phyloP scores from a whole-genome alignment of 1,140 invertebrate species.

The Zaprionus camerounensis region DNA sequence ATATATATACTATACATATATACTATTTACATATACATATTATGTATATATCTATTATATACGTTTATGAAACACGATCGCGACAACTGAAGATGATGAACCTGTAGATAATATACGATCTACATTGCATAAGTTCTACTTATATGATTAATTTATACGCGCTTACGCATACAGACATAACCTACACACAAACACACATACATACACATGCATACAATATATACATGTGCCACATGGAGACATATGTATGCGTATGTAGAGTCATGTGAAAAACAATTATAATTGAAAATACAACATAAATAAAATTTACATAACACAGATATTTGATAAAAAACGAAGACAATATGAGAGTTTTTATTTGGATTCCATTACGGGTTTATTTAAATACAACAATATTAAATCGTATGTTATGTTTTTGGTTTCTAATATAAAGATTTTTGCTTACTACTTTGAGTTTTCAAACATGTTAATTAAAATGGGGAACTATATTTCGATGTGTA shows the following conservation, averaged over 20 bases:
- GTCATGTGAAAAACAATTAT: slow-evolving; percentile 67
- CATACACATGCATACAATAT: slow-evolving; percentile 40
- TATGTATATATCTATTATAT: slow-evolving; percentile 7
- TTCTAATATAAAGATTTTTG: too few species aligned
- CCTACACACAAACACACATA: slow-evolving; percentile 17
- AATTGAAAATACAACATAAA: slow-evolving; percentile 66
- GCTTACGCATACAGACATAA: slow-evolving; percentile 70
- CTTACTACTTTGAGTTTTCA: too few species aligned
- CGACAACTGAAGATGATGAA: slow-evolving; percentile 62
- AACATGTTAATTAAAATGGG: too few species aligned
- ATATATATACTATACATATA: slow-evolving; percentile 33
- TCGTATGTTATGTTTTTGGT: too few species aligned
- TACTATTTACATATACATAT: slow-evolving; percentile 10
- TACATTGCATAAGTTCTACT: slow-evolving; percentile 59
- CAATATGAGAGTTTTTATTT: neutral
- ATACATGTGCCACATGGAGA: slow-evolving; percentile 58
- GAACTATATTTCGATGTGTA: too few species aligned
- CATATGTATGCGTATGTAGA: slow-evolving; percentile 69
- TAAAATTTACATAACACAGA: slow-evolving; percentile 55
- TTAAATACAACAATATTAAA: too few species aligned
- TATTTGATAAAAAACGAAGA: slow-evolving; percentile 41
- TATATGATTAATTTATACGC: slow-evolving; percentile 73
- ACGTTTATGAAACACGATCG: slow-evolving; percentile 51
- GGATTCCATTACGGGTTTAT: too few species aligned
- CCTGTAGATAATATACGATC: slow-evolving; percentile 76